Evolutionary conservation across 2,797 vertebrate species (phyloP), one percentile per base, ranked within the genome.

Genomic region (Garrulus glandarius): DNA sequence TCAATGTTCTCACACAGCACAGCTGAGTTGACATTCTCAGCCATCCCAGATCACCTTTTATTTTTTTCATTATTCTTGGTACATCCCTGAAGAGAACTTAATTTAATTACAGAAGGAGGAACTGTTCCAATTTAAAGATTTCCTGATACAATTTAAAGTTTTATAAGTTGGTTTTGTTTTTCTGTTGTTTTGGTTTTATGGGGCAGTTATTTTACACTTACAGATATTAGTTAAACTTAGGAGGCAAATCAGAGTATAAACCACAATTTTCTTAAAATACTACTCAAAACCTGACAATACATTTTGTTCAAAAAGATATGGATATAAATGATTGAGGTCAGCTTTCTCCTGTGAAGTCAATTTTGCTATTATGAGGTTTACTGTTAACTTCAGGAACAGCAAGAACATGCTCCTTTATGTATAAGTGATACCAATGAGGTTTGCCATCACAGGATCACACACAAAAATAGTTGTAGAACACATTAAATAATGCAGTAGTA

Each of bases 401-500:
- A 87, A 70, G 77, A 80, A 55, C 24, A 15, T 5, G 2, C 10
- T 55, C 34, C 59, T 92, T 88, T 94, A 89, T 77, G 37, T 72
- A 22, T 55, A 82, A 92, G 80, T 57, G 64, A 85, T 82, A 97
- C 46, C 91, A 92, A 71, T 76, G 90, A 94, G 85, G 68, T 89
- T 93, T 93, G 77, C 46, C 46, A 91, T 79, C 86, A 56, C 32
- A 90, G 69, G 32, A 78, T 44, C 93, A 69, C 77, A 76, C 49
- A 86, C 87, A 95, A 94, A 91, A 92, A 93, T 65, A 92, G 91
- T 84, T 93, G 80, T 77, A 96, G 93, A 98, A 91, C 95, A 93
- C 93, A 90, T 84, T 98, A 98, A 98, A 98, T 98, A 98, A 98
- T 98, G 96, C 97, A 98, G 57, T 64, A 97, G 79, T 75, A 96